Conservation (phyloP, 2,113 vertebrate genomes). For the Lamprotornis superbus region DNA sequence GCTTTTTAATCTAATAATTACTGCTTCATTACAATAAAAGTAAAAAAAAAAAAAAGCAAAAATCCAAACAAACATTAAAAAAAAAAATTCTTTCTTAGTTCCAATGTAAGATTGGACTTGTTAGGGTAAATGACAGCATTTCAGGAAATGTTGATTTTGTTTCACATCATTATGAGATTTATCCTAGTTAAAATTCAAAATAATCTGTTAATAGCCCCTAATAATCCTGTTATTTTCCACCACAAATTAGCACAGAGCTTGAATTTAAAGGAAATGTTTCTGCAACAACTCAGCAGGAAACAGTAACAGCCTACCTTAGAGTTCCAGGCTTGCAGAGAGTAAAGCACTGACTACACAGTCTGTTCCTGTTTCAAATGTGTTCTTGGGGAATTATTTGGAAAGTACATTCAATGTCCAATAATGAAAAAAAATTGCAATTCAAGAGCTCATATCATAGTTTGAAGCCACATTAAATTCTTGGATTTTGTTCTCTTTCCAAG, state of each 20-base stretch:
- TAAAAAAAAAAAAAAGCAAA: neutral
- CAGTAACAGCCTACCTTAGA: neutral
- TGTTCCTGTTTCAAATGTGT: neutral
- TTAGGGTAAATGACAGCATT: neutral
- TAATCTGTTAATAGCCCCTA: neutral
- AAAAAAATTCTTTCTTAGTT: neutral
- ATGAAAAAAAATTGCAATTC: neutral
- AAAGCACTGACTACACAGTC: neutral
- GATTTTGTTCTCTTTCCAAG: neutral
- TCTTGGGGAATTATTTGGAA: neutral
- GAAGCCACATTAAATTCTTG: neutral
- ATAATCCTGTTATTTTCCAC: conserved; percentile 20
- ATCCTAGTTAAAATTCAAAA: neutral
- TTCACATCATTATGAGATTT: neutral
- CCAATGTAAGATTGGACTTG: neutral
- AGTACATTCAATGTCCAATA: neutral
- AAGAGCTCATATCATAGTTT: neutral
- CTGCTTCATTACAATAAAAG: neutral
- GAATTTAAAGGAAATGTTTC: conserved; percentile 29
- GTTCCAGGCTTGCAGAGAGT: neutral
- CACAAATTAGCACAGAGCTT: neutral
- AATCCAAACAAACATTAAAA: neutral
- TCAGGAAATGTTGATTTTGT: neutral
- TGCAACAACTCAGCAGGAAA: conserved; percentile 23
- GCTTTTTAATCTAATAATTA: neutral